Evolutionary conservation across 2,888 invertebrate species (phyloP).

Genomic region (Schrankia costaestrigalis): DNA sequence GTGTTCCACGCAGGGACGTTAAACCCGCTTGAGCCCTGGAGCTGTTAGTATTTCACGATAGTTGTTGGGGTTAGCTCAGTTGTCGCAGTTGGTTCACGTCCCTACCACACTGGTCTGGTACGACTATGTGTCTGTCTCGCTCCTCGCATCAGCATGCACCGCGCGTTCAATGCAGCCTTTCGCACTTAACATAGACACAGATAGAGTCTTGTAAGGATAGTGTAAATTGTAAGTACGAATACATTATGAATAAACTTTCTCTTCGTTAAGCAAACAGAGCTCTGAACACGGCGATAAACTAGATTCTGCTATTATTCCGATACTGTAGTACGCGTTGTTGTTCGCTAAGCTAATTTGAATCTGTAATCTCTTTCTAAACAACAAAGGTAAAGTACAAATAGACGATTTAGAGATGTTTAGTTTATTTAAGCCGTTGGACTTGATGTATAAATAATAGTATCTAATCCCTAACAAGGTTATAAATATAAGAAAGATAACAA

Average conservation of each 20-base stretch:
- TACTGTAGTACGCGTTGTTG: too few species aligned
- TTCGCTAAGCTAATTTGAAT: too few species aligned
- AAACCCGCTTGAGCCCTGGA: conserved; percentile 61
- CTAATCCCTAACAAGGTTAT: too few species aligned
- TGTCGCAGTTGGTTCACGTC: conserved; percentile 18
- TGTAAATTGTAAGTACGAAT: conserved; percentile 14
- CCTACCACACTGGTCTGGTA: conserved; percentile 9
- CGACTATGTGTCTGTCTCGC: conserved; percentile 9
- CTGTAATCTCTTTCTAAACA: too few species aligned
- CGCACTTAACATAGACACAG: conserved; percentile 27
- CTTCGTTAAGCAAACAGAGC: conserved; percentile 5
- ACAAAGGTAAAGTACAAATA: too few species aligned
- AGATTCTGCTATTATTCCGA: too few species aligned
- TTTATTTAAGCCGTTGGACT: too few species aligned
- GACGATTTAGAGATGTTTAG: too few species aligned
- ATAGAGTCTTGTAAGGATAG: conserved; percentile 16
- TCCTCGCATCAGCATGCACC: conserved; percentile 33
- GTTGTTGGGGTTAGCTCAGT: conserved; percentile 46
- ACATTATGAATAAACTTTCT: conserved; percentile 22
- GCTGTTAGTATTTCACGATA: conserved; percentile 64
- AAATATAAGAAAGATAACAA: too few species aligned
- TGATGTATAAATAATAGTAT: too few species aligned
- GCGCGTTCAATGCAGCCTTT: conserved; percentile 35
- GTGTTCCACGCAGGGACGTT: conserved; percentile 74
- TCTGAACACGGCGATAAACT: background rate